Evolutionary conservation across 1,140 invertebrate genomes (phyloP).

Genomic region (Zaprionus africanus): DNA sequence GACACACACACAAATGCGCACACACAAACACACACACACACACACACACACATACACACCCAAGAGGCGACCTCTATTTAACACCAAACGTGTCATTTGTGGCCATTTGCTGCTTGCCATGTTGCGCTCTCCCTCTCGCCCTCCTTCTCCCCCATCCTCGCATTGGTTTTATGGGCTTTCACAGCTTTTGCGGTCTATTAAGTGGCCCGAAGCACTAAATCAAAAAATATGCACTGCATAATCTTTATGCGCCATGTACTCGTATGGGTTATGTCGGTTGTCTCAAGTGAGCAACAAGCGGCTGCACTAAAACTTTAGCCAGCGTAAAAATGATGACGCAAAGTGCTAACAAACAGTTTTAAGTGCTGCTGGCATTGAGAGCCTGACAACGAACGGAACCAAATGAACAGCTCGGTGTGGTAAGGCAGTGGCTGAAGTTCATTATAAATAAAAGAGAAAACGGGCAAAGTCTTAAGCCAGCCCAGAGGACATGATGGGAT

Average conservation of each 20-base stretch:
- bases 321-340: slow-evolving; percentile 38
- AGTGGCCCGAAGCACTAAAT: slow-evolving; percentile 71
- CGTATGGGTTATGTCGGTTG: slow-evolving; percentile 53
- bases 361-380: slow-evolving; percentile 14
- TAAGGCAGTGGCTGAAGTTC: slow-evolving; percentile 55
- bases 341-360: slow-evolving; percentile 55
- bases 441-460: slow-evolving; percentile 61
- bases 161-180: slow-evolving; percentile 59
- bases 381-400: background rate
- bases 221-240: slow-evolving; percentile 67
- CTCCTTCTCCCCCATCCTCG: background rate
- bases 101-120: slow-evolving; percentile 67
- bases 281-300: slow-evolving; percentile 72
- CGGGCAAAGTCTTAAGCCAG: slow-evolving; percentile 14
- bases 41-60: slow-evolving; percentile 31
- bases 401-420: slow-evolving; percentile 11
- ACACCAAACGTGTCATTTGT: slow-evolving; percentile 82
- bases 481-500: slow-evolving; percentile 18
- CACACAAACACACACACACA: slow-evolving; percentile 35
- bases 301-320: slow-evolving; percentile 29
- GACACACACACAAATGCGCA: slow-evolving; percentile 36
- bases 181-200: slow-evolving; percentile 80
- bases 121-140: slow-evolving; percentile 1
- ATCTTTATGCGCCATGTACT: slow-evolving; percentile 69
- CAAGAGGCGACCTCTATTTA: slow-evolving; percentile 73